Percentiles rank a stretch among this genome's conserved stretches.
Conservation (phyloP, 2,797 vertebrate species). For the Catostomus latipinnis region DNA sequence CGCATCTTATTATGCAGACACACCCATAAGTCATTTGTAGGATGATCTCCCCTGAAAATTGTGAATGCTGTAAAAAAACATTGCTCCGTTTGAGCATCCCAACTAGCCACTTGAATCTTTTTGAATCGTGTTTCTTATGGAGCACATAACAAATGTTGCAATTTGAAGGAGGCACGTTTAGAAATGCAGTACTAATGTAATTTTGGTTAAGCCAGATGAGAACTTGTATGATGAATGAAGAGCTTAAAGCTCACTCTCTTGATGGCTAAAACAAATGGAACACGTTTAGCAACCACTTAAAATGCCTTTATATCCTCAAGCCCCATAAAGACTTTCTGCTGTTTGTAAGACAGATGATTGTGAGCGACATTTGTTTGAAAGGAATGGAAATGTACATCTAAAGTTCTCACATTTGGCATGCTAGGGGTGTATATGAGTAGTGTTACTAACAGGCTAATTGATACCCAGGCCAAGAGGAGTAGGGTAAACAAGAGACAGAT, state of each 20-base stretch:
- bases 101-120: no score
- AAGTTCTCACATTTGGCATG: slow-evolving; percentile 57
- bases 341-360: slow-evolving; percentile 3
- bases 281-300: slow-evolving; percentile 14
- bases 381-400: slow-evolving; percentile 38
- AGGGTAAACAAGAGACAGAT: slow-evolving; percentile 75
- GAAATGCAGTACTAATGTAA: background rate
- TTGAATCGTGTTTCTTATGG: background rate
- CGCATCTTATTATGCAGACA: no score
- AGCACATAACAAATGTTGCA: background rate
- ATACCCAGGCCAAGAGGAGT: slow-evolving; percentile 66
- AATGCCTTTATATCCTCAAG: slow-evolving; percentile 26
- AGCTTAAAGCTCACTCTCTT: background rate
- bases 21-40: no score
- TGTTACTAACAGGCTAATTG: slow-evolving; percentile 67
- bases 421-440: slow-evolving; percentile 63
- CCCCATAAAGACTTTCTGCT: slow-evolving; percentile 21
- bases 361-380: slow-evolving; percentile 53
- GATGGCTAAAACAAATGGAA: slow-evolving; percentile 15
- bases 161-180: background rate
- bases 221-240: background rate
- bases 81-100: no score
- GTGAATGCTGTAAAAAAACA: no score
- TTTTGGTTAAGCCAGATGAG: background rate
- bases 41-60: no score